A percentile compares a stretch with the other conserved stretches of the same genome.
These are phyloP conservation scores for Gambusia affinis DNA, from an alignment of 2,113 vertebrate genomes.

Conservation along the genomic window DNA sequence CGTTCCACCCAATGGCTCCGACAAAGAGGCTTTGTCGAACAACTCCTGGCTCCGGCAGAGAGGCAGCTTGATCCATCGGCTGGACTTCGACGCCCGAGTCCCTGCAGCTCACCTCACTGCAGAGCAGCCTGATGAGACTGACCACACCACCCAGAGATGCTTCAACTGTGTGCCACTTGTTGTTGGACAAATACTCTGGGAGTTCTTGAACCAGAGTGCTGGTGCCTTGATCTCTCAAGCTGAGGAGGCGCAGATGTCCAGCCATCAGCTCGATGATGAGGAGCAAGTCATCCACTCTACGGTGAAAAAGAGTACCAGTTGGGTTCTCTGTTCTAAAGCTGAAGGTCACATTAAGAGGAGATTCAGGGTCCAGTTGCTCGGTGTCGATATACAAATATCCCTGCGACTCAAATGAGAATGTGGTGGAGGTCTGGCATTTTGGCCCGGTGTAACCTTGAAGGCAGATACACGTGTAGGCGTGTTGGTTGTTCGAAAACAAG, in stretches of 20 bases:
- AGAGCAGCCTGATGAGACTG: slow-evolving; percentile 82
- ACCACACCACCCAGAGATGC: slow-evolving; percentile 76
- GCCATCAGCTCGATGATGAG: slow-evolving; percentile 81
- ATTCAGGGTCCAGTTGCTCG: slow-evolving; percentile 33
- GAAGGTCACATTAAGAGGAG: slow-evolving; percentile 80
- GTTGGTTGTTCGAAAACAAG: slow-evolving; percentile 75
- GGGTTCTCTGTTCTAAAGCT: slow-evolving; percentile 84
- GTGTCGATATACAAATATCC: slow-evolving; percentile 81
- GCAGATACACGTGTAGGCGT: slow-evolving; percentile 83
- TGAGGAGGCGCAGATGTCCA: slow-evolving; percentile 76
- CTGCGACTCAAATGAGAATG: slow-evolving; percentile 85
- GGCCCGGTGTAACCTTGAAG: slow-evolving; percentile 81
- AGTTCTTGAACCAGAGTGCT: slow-evolving; percentile 75
- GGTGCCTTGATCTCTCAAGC: slow-evolving; percentile 69
- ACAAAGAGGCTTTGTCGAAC: slow-evolving; percentile 77
- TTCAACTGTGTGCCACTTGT: slow-evolving; percentile 86
- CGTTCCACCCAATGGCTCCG: slow-evolving; percentile 70
- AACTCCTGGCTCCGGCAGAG: slow-evolving; percentile 48
- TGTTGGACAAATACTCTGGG: slow-evolving; percentile 79
- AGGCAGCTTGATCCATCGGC: slow-evolving; percentile 53
- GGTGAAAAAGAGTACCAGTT: slow-evolving; percentile 78
- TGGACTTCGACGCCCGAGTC: slow-evolving; percentile 34
- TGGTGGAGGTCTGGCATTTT: slow-evolving; percentile 82
- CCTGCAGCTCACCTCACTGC: slow-evolving; percentile 74
- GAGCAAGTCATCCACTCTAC: slow-evolving; percentile 71